Evolutionary conservation across 2,888 invertebrate genomes (phyloP).

Genomic region (Harmothoe impar): DNA sequence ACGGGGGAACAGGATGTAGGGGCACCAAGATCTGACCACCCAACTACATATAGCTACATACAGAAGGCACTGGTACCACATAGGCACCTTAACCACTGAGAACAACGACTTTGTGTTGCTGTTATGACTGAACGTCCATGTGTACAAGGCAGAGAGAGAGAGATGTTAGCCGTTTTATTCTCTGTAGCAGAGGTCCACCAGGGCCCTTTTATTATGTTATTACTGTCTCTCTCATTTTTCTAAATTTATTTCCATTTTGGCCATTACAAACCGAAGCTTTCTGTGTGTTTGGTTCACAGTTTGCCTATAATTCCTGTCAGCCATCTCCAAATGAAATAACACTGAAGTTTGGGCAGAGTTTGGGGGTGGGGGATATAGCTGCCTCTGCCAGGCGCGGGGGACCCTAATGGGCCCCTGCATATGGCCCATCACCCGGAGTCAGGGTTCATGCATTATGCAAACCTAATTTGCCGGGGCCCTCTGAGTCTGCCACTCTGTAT

Average conservation of each 20-base stretch:
- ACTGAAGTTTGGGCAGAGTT: not conserved
- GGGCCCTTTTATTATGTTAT: not conserved
- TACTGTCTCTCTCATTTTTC: not conserved
- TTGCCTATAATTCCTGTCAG: not conserved
- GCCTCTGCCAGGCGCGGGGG: not conserved
- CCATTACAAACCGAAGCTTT: constrained; percentile 19
- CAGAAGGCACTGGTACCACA: not conserved
- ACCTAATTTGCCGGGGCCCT: constrained; percentile 38
- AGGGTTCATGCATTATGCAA: constrained; percentile 52
- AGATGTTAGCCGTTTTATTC: not conserved
- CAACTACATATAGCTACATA: not conserved
- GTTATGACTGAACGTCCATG: constrained; percentile 25
- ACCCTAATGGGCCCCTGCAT: not conserved
- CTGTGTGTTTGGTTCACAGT: not conserved
- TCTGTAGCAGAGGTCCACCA: not conserved
- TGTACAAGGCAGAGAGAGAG: not conserved
- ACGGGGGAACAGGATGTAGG: constrained; percentile 48
- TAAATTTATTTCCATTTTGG: not conserved
- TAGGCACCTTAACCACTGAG: not conserved
- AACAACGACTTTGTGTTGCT: not conserved
- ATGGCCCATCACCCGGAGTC: not conserved
- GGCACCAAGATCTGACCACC: not conserved
- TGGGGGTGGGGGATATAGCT: not conserved
- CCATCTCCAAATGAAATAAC: constrained; percentile 2
- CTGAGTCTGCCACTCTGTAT: not conserved